These are phyloP conservation scores for Scaptomyza polygonia DNA, from an alignment of 2,888 invertebrate genomes.

Conservation along the genomic window DNA sequence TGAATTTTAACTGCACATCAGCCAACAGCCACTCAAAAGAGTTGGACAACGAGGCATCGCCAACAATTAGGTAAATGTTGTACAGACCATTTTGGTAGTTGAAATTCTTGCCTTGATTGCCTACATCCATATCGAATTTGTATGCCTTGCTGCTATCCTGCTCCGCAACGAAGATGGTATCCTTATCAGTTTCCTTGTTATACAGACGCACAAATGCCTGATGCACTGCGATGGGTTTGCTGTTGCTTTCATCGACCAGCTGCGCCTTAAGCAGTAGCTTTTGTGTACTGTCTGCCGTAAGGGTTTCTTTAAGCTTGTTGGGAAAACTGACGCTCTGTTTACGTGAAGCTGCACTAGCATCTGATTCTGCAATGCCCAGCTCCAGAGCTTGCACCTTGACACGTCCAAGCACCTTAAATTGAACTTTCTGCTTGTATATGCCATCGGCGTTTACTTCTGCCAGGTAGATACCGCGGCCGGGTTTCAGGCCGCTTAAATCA, in stretches of 20 bases:
- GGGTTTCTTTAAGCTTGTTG: conserved; percentile 87
- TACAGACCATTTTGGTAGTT: conserved; percentile 91
- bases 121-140: conserved; percentile 96
- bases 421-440: conserved; percentile 86
- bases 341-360: conserved; percentile 93
- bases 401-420: conserved; percentile 90
- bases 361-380: conserved; percentile 94
- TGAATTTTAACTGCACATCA: conserved; percentile 90
- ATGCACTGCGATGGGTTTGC: conserved; percentile 89
- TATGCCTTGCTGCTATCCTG: conserved; percentile 91
- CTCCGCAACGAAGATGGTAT: conserved; percentile 97
- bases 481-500: conserved; percentile 90
- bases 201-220: conserved; percentile 94
- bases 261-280: conserved; percentile 93
- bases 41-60: conserved; percentile 95
- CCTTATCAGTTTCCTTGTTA: conserved; percentile 88
- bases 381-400: conserved; percentile 91
- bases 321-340: conserved; percentile 90
- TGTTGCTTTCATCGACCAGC: conserved; percentile 89
- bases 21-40: conserved; percentile 95
- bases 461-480: conserved; percentile 94
- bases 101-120: conserved; percentile 91
- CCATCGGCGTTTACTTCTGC: conserved; percentile 90
- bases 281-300: conserved; percentile 95
- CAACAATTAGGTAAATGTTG: conserved; percentile 92